Base-by-base conservation (phyloP, 2,797 vertebrate genomes). In the Falco cherrug region DNA sequence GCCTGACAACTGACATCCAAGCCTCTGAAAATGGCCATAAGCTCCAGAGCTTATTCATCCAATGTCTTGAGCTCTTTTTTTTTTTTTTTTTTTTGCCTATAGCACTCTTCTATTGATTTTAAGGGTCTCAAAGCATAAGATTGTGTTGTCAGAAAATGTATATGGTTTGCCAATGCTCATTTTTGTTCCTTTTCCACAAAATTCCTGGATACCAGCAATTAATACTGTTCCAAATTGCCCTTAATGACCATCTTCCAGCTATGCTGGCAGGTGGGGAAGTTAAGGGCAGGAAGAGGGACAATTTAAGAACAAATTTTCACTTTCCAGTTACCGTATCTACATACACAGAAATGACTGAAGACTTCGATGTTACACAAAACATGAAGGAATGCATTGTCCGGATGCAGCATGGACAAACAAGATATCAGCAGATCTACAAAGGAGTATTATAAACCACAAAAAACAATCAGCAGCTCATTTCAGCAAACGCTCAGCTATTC, bases 321-420 rank as follows among this genome's bases (percentile, higher is more conserved):
- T 59, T 85, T 59, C 50, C 54, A 19, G 16, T 47, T 45, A 22
- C 50, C 12, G 0, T 31, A n/a, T 77, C 37, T 60, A 35, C n/a
- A n/a, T 4, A 21, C 21, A 41, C 17, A 79, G 79, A 71, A 74
- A 15, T 2, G 57, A 48, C 57, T 11, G 45, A 48, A 74, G 74
- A 71, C 59, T 43, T 43, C 16, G 80, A 79, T 48, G 59, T 21
- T 71, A 47, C 53, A 78, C n/a, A 53, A 33, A 69, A 47, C 29
- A 84, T 91, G 88, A 96, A 94, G 88, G 91, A 68, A 51, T 9
- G 73, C 53, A 77, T 89, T 96, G 93, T 96, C 28, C n/a, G 50
- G 64, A 71, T 21, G 73, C 74, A 73, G 81, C 59, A 80, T 73
- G 73, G 73, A 80, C 77, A 93, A 91, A 92, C 81, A 89, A 85